These are phyloP conservation scores for Paratilapia polleni DNA, from an alignment of 2,113 vertebrate genomes.

Conservation along the genomic window DNA sequence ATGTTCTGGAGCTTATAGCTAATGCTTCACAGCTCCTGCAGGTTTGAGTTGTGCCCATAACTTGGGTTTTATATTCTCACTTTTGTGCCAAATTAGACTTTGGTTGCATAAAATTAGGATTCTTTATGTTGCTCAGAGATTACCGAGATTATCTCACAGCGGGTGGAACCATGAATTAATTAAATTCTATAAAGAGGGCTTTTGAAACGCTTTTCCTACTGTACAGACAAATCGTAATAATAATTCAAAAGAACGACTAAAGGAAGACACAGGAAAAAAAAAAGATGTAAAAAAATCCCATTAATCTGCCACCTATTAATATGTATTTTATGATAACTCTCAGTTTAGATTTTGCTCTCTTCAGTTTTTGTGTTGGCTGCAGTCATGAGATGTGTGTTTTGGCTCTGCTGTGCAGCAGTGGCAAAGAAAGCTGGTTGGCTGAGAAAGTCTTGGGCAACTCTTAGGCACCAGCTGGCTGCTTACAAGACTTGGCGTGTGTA, in stretches of 20 bases:
- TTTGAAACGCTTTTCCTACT: background rate
- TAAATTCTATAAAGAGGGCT: background rate
- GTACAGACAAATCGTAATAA: background rate
- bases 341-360: background rate
- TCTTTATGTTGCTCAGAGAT: conserved; percentile 6
- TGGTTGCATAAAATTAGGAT: conserved; percentile 14
- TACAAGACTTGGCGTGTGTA: conserved; percentile 39
- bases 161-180: background rate
- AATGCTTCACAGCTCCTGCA: conserved; percentile 20
- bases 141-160: conserved; percentile 15
- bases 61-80: background rate
- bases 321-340: background rate
- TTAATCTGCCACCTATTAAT: background rate
- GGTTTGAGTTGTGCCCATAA: background rate
- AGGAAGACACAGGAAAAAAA: background rate
- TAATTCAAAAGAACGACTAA: background rate
- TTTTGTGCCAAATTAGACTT: conserved; percentile 46
- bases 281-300: background rate
- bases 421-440: conserved; percentile 47
- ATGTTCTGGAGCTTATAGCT: conserved; percentile 37
- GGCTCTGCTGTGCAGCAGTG: conserved; percentile 16
- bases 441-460: conserved; percentile 49
- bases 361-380: conserved; percentile 14
- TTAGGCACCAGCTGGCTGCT: conserved; percentile 59
- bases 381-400: conserved; percentile 52